Percentiles rank a stretch among this genome's conserved stretches.
Conservation (phyloP, 2,113 vertebrate species). For the Pycnonotus jocosus region DNA sequence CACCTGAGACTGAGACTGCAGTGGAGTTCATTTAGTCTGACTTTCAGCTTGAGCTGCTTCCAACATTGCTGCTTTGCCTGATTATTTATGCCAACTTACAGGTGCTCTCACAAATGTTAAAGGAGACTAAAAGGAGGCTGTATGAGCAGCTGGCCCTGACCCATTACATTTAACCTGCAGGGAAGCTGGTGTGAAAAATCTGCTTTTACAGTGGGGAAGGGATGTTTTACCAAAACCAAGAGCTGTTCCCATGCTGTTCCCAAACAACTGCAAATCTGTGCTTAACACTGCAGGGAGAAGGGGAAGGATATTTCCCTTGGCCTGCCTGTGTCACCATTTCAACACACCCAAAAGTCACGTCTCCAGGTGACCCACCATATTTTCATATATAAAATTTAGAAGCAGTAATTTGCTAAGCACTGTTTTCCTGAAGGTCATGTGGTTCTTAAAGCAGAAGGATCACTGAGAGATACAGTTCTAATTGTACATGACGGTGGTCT, state of each 20-base stretch:
- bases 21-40: neutral
- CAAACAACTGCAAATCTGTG: neutral
- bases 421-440: neutral
- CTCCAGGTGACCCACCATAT: neutral
- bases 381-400: neutral
- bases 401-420: neutral
- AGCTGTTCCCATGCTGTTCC: neutral
- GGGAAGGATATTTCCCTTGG: neutral
- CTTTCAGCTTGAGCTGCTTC: constrained; percentile 26
- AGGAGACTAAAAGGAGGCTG: neutral
- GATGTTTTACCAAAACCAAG: neutral
- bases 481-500: neutral
- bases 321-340: neutral
- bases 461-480: neutral
- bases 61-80: neutral
- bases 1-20: constrained; percentile 42
- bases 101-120: neutral
- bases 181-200: neutral
- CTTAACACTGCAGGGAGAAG: neutral
- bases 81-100: neutral
- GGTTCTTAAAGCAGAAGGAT: neutral
- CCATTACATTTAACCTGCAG: neutral
- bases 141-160: neutral
- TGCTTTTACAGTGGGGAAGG: neutral
- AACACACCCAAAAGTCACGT: neutral